Base-by-base conservation (phyloP, 2,888 invertebrate genomes). In the Rhagium mordax region DNA sequence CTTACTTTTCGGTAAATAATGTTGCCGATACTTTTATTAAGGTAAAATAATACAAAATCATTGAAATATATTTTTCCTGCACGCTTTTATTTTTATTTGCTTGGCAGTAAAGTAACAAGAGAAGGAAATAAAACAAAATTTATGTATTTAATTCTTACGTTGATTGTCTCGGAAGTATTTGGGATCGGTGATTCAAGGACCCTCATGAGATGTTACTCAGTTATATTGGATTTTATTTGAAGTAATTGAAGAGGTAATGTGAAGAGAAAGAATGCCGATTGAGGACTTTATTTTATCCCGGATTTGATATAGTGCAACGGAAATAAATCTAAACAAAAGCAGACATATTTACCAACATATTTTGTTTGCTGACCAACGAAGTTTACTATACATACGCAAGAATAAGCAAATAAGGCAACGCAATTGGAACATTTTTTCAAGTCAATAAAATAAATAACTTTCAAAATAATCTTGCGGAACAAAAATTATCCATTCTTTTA, bases 211-310 rank as follows among this genome's bases (percentile, higher is more conserved):
- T 29, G 15, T 29, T 29, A 59, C 18, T 59, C 59, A 10, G 29
- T 59, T 29, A 59, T 59, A 59, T 59, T 59, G 59, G 59, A 27
- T 59, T 59, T 59, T 59, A 59, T 59, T 59, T 59, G 21, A 59
- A 59, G 29, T 29, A 7, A 29, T 59, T 59, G 59, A 59, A 33
- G 59, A 59, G 55, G 55, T 55, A 55, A 59, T 29, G 29, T 29
- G 33, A 7, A 33, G 16, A 33, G 59, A 27, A 59, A 33, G 33
- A 59, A 59, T 59, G 59, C 59, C 16, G 33, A 59, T 33, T 59
- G 59, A 15, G 29, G 33, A 33, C 33, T 59, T 59, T 59, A 59
- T 59, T 59, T 59, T 59, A 24, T 7, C 21, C n/a, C n/a, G 27
- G 10, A 29, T 29, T 59, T 18, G 18, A 59, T 29, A 29, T 18